Conservation (phyloP, 2,797 vertebrate species). For the Arvicola amphibius region DNA sequence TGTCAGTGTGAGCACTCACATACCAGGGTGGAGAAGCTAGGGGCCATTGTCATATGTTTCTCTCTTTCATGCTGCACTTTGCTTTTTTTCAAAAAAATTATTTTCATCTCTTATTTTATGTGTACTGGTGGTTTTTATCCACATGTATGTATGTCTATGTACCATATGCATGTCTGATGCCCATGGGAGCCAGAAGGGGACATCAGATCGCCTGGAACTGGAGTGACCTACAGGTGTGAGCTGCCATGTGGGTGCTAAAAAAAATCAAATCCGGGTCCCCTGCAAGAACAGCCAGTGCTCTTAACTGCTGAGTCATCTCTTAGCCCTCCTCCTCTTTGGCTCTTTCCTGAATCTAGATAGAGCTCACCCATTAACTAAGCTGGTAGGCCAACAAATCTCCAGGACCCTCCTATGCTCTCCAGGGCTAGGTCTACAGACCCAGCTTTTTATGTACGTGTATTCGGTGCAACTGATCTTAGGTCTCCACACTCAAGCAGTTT, state of each 20-base stretch:
- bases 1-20: no score
- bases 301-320: background rate
- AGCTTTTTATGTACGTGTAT: background rate
- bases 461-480: background rate
- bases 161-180: background rate
- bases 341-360: background rate
- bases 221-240: background rate
- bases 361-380: background rate
- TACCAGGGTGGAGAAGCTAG: no score
- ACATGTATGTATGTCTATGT: no score
- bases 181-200: no score
- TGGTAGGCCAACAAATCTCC: background rate
- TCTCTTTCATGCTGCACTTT: background rate
- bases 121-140: background rate
- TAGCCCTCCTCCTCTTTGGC: background rate
- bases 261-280: background rate
- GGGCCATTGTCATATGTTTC: background rate
- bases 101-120: background rate
- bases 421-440: background rate
- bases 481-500: background rate
- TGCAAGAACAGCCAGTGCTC: background rate
- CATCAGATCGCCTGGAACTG: background rate
- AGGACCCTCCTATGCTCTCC: no score
- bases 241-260: no score
- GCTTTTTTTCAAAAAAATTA: background rate